Evolutionary conservation across 2,888 invertebrate genomes (phyloP).

Genomic region (Acanthosepion lycidas): DNA sequence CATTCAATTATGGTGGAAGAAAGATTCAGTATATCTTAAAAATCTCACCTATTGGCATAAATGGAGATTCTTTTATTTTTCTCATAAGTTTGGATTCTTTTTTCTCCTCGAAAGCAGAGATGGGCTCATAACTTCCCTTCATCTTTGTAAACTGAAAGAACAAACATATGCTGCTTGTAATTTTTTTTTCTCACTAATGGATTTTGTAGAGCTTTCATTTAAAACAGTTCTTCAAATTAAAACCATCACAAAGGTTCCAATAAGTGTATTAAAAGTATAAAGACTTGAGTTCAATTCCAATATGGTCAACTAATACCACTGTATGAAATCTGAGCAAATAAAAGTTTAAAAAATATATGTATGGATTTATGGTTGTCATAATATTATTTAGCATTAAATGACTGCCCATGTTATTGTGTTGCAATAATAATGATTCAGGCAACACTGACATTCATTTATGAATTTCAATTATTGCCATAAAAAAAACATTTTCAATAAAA

Average conservation of each 20-base stretch:
- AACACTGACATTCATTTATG: too few species aligned
- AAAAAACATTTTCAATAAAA: too few species aligned
- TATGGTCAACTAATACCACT: background rate
- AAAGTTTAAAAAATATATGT: background rate
- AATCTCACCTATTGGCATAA: conserved; percentile 55
- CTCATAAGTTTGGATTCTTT: conserved; percentile 50
- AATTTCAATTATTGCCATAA: too few species aligned
- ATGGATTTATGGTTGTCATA: background rate
- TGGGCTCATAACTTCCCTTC: background rate
- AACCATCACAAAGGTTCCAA: background rate
- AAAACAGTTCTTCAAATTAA: background rate
- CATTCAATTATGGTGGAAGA: too few species aligned
- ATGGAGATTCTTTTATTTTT: conserved; percentile 55
- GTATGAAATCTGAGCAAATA: background rate
- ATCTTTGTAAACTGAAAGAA: background rate
- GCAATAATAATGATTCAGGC: too few species aligned
- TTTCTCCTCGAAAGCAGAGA: background rate
- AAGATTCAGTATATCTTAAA: too few species aligned
- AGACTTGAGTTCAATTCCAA: background rate
- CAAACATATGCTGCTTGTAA: background rate
- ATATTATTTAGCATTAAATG: too few species aligned
- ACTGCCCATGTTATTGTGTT: too few species aligned
- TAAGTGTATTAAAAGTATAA: background rate
- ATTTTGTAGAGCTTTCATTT: background rate
- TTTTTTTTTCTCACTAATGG: background rate